Evolutionary conservation across 1,140 invertebrate genomes (phyloP).

Genomic region (Drepana arcuata): DNA sequence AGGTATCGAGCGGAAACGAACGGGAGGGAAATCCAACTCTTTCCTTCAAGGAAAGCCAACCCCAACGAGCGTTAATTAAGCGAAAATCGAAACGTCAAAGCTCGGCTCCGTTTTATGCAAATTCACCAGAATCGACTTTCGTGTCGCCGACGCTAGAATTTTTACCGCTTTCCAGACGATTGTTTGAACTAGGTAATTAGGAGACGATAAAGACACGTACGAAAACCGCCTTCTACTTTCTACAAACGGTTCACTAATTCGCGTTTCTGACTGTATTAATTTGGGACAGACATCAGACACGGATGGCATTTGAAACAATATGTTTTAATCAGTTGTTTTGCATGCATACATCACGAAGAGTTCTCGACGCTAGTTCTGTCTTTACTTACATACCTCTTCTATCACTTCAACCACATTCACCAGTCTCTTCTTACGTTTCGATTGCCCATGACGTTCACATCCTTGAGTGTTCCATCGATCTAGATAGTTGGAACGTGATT

Average conservation of each 20-base stretch:
- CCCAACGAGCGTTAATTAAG: constrained; percentile 58
- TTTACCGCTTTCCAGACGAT: constrained; percentile 37
- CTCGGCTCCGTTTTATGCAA: constrained; percentile 47
- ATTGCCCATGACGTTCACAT: no score
- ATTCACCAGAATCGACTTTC: constrained; percentile 50
- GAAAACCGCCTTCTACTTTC: constrained; percentile 7
- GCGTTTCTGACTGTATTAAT: constrained; percentile 10
- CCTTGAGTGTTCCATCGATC: no score
- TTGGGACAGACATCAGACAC: no score
- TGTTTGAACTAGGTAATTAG: constrained; percentile 50
- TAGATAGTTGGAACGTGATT: no score
- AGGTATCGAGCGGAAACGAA: constrained; percentile 28
- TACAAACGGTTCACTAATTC: constrained; percentile 4
- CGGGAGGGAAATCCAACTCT: constrained; percentile 41
- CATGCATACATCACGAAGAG: no score
- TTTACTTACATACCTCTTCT: no score
- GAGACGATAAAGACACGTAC: constrained; percentile 17
- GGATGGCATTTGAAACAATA: no score
- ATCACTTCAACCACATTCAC: no score
- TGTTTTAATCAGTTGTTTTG: no score
- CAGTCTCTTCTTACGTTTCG: no score
- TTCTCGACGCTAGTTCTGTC: no score
- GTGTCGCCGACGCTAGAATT: constrained; percentile 40
- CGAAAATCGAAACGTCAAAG: constrained; percentile 64
- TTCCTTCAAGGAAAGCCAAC: constrained; percentile 25